phyloP scores from a whole-genome alignment of 2,888 invertebrate species.

The Sarcophaga carnaria region DNA sequence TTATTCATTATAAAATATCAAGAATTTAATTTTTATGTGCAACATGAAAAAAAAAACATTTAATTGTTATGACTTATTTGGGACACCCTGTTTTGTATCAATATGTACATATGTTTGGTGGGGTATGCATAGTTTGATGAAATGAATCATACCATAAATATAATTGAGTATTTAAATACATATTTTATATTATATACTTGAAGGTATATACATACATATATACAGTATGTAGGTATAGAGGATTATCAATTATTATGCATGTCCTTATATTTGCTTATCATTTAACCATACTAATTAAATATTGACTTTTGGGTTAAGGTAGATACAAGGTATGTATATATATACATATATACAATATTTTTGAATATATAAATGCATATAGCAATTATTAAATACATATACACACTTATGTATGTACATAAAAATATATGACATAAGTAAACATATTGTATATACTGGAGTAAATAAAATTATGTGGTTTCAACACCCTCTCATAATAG shows the following conservation, averaged over 20 bases:
- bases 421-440: neutral
- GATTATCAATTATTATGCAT: neutral
- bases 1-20: no score
- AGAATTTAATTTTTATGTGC: no score
- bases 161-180: neutral
- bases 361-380: slow-evolving; percentile 28
- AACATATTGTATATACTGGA: slow-evolving; percentile 2
- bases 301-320: slow-evolving; percentile 37
- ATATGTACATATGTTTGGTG: no score
- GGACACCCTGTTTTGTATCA: no score
- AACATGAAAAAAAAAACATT: no score
- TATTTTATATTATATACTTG: neutral
- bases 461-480: slow-evolving; percentile 16
- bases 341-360: slow-evolving; percentile 4
- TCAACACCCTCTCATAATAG: neutral
- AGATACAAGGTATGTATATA: neutral
- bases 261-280: neutral
- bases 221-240: neutral
- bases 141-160: neutral
- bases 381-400: slow-evolving; percentile 1
- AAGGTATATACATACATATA: neutral
- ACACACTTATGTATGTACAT: slow-evolving; percentile 8
- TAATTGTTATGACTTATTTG: no score
- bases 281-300: slow-evolving; percentile 52
- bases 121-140: no score